A percentile compares a stretch with the other conserved stretches of the same genome.
Conservation (phyloP, 1,140 invertebrate species). For the Saxidomus purpurata region DNA sequence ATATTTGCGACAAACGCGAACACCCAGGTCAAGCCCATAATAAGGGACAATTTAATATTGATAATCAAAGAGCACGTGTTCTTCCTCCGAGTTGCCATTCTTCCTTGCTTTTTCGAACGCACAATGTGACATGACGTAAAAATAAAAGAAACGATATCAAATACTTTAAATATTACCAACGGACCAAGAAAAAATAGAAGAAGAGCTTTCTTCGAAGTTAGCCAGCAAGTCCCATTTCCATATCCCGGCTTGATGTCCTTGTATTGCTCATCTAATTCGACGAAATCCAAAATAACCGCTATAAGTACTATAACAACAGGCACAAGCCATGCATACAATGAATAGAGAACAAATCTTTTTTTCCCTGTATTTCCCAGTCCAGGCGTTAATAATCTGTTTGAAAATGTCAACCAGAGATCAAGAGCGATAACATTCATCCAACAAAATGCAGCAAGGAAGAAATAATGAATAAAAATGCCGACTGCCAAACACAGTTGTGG, state of each 20-base stretch:
- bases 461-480: constrained; percentile 87
- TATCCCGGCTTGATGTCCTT: constrained; percentile 69
- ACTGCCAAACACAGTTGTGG: constrained; percentile 73
- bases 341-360: constrained; percentile 87
- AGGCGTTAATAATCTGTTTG: constrained; percentile 65
- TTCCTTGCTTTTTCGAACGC: constrained; percentile 70
- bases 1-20: constrained; percentile 79
- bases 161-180: constrained; percentile 77
- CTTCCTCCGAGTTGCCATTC: constrained; percentile 59
- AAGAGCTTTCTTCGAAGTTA: constrained; percentile 74
- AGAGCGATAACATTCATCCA: constrained; percentile 89
- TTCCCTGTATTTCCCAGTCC: constrained; percentile 53
- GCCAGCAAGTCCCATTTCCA: constrained; percentile 86
- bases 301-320: constrained; percentile 86
- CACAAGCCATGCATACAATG: constrained; percentile 87
- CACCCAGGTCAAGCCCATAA: constrained; percentile 85
- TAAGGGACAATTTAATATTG: constrained; percentile 87
- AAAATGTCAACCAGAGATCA: constrained; percentile 89
- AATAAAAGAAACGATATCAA: constrained; percentile 81
- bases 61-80: constrained; percentile 83
- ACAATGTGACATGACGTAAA: constrained; percentile 86
- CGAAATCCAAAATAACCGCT: constrained; percentile 86
- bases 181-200: constrained; percentile 83
- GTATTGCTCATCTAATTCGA: constrained; percentile 32
- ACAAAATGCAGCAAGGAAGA: constrained; percentile 88